phyloP scores from a whole-genome alignment of 2,113 vertebrate genomes.

The Sialia sialis region DNA sequence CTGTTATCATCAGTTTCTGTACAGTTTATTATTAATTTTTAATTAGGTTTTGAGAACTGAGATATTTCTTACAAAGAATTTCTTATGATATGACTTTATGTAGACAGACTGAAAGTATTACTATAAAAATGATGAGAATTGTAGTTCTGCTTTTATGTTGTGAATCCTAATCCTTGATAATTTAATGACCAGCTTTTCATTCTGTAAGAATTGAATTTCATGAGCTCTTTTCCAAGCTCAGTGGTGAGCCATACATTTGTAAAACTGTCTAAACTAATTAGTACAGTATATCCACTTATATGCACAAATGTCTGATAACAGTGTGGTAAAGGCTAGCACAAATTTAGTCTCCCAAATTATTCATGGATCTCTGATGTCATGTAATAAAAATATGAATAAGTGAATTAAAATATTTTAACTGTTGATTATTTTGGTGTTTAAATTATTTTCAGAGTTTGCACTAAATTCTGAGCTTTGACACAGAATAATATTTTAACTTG shows the following conservation, averaged over 20 bases:
- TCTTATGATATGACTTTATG: neutral
- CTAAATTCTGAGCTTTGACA: neutral
- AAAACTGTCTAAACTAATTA: conserved; percentile 1
- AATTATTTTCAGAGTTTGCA: neutral
- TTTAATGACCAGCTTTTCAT: conserved; percentile 8
- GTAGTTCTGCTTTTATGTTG: conserved; percentile 18
- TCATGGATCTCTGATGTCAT: neutral
- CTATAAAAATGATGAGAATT: neutral
- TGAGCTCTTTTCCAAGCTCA: neutral
- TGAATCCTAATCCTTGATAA: neutral
- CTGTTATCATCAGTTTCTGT: conserved; percentile 33
- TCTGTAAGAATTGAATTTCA: neutral
- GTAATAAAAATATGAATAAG: neutral
- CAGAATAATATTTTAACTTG: neutral
- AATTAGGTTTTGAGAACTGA: conserved; percentile 38
- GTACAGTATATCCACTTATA: neutral
- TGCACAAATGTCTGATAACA: neutral
- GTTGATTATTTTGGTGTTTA: neutral
- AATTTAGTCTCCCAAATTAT: neutral
- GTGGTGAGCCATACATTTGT: neutral
- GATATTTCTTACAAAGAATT: conserved; percentile 8
- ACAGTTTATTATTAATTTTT: conserved; percentile 53
- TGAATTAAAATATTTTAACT: neutral
- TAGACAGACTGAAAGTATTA: neutral
- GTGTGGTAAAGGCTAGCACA: neutral